phyloP scores from a whole-genome alignment of 2,888 invertebrate genomes.

The Furcula furcula region DNA sequence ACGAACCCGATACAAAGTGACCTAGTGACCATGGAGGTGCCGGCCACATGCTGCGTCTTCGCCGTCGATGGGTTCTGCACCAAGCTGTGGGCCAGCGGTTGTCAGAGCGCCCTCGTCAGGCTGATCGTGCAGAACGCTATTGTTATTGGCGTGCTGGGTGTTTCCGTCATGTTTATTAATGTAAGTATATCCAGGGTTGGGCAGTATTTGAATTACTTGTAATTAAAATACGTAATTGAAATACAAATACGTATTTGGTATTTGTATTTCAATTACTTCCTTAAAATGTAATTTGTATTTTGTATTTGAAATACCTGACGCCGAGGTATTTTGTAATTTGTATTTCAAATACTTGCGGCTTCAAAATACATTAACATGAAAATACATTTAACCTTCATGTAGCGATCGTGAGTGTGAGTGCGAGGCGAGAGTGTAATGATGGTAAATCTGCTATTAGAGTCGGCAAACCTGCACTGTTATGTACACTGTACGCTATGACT shows the following conservation, averaged over 20 bases:
- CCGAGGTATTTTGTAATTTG: no score
- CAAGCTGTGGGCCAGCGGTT: slow-evolving; percentile 45
- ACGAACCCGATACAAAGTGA: slow-evolving; percentile 38
- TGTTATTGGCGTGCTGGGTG: slow-evolving; percentile 66
- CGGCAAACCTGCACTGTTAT: no score
- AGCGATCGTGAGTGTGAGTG: no score
- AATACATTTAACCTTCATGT: no score
- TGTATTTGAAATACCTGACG: no score
- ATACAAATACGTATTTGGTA: slow-evolving; percentile 21
- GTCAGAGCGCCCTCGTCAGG: slow-evolving; percentile 51
- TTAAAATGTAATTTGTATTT: no score
- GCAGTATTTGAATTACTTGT: slow-evolving; percentile 19
- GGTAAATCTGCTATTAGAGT: no score
- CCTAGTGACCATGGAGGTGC: slow-evolving; percentile 41
- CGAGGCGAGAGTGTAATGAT: no score
- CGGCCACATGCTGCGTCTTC: slow-evolving; percentile 51
- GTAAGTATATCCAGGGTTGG: slow-evolving; percentile 45
- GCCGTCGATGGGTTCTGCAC: slow-evolving; percentile 37
- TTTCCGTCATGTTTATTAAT: slow-evolving; percentile 73
- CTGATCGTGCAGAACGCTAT: slow-evolving; percentile 60
- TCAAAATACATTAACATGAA: not conserved
- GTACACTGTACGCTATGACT: no score
- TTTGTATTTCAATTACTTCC: not conserved
- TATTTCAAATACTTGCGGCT: no score
- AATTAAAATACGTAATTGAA: slow-evolving; percentile 36